Evolutionary conservation across 92 coral and sea anemone species (phyloP), one percentile per base, ranked within the genome.

Genomic region (Umimayanthus kanabou): DNA sequence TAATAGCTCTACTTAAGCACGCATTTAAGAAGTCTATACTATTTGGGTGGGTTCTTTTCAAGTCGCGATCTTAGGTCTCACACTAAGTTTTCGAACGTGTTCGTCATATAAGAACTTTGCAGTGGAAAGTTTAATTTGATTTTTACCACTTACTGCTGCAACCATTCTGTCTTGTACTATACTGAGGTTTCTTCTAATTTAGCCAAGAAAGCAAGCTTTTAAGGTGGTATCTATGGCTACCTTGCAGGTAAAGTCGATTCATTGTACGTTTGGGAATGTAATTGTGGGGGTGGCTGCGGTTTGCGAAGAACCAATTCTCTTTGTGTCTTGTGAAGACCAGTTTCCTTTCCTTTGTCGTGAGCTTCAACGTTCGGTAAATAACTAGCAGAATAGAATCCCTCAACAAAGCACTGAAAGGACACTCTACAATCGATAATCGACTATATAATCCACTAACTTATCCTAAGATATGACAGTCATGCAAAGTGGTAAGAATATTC

Each of bases 1-100:
- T 75, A 75, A 75, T 75, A 75, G 79, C 87, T 69, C 69, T 45
- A 23, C 4, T 69, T 83, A 29, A 15, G 72, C 71, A 45, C 78
- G 86, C 47, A 83, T 69, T 22, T 40, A 15, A 23, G 28, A 43
- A 82, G 29, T 66, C 22, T 67, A 33, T 33, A 14, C 14, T 45
- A 70, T 43, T 9, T 83, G 87, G 87, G 87, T 83, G 87, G 87
- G 69, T 61, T 42, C 7, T 45, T 83, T 83, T 83, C 79, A 70
- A 40, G 79, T 83, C 47, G 87, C 28, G 87, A 65, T 18, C 28
- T 6, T 4, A 66, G 33, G 58, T 4, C 30, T 13, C 87, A 49
- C 53, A 67, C 43, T 26, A 15, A 43, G 69, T 7, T 33, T 22
- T 42, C 43, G 26, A 43, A 42, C 58, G 20, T 11, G 15, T 10